Conservation (phyloP, 2,797 vertebrate genomes). For the Leuciscus waleckii region DNA sequence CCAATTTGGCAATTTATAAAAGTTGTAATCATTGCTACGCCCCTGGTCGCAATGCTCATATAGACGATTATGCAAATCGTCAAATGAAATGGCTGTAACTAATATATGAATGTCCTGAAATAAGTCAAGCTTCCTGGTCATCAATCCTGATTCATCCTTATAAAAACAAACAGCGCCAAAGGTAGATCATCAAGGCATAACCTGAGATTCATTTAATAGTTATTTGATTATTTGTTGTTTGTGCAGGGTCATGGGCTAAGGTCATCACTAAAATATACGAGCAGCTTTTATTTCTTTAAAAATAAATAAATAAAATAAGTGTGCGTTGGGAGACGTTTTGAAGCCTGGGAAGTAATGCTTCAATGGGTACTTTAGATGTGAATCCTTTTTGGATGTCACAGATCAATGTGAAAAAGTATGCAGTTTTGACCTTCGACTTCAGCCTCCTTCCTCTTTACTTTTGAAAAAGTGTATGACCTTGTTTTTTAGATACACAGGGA, state of each 20-base stretch:
- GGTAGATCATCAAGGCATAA: neutral
- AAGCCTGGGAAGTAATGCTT: neutral
- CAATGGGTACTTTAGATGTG: neutral
- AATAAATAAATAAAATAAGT: neutral
- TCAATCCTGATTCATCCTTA: neutral
- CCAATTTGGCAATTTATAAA: slow-evolving; percentile 18
- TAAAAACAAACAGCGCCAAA: neutral
- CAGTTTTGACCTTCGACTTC: neutral
- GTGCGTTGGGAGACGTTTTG: neutral
- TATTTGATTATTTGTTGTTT: neutral
- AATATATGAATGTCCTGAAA: neutral
- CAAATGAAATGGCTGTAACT: neutral
- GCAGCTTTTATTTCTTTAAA: neutral
- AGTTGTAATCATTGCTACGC: neutral
- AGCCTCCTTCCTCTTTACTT: neutral
- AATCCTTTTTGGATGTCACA: neutral
- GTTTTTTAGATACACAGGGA: neutral
- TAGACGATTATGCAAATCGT: neutral
- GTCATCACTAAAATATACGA: neutral
- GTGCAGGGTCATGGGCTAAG: neutral
- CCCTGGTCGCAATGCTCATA: neutral
- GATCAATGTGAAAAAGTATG: neutral
- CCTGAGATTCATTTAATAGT: neutral
- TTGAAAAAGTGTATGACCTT: neutral
- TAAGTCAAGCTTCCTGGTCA: neutral